Evolutionary conservation across 2,797 vertebrate species (phyloP).

Genomic region (Morus bassanus): DNA sequence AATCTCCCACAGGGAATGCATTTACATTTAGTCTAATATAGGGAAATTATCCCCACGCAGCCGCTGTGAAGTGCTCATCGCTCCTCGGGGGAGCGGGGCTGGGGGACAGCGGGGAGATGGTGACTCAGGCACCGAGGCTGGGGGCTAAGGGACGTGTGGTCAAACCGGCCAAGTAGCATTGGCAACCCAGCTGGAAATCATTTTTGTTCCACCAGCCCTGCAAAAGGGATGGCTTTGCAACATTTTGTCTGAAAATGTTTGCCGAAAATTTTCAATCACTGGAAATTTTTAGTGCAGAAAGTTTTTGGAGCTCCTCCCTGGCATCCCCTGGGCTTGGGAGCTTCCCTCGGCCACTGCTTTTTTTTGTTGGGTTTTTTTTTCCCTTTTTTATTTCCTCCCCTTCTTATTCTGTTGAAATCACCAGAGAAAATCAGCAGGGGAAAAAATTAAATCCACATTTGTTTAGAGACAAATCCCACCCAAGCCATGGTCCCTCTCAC

Average conservation of each 20-base stretch:
- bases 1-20: neutral
- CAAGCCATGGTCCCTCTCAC: rapidly evolving
- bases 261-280: neutral
- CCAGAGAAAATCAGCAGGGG: neutral
- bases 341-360: neutral
- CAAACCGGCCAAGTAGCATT: neutral
- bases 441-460: neutral
- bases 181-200: neutral
- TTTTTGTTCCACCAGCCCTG: neutral
- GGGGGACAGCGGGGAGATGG: neutral
- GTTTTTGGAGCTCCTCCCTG: constrained; percentile 21
- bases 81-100: neutral
- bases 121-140: neutral
- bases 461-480: neutral
- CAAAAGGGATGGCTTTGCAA: neutral
- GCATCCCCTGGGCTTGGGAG: neutral
- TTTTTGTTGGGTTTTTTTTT: too few species aligned
- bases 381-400: neutral
- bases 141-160: rapidly evolving
- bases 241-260: neutral
- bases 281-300: constrained; percentile 42
- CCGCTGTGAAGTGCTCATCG: rapidly evolving
- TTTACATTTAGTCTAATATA: neutral
- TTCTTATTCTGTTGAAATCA: neutral
- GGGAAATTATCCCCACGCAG: neutral